Conservation (phyloP, 2,113 vertebrate genomes). For the Marcusenius ussheri region DNA sequence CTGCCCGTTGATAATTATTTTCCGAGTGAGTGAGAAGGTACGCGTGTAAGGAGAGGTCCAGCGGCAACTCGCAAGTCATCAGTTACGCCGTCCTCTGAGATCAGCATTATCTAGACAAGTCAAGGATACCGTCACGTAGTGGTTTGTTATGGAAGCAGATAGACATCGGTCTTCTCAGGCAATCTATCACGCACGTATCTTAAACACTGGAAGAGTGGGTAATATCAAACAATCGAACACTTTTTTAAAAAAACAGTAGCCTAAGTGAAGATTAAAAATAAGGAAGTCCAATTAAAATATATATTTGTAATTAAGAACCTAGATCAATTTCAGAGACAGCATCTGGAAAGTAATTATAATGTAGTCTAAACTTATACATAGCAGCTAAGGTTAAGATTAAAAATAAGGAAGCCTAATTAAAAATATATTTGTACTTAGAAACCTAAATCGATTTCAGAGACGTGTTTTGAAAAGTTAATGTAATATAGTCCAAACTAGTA, state of each 20-base stretch:
- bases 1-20: neutral
- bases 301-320: neutral
- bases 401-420: neutral
- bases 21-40: neutral
- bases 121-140: neutral
- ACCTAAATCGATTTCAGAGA: neutral
- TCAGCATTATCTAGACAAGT: neutral
- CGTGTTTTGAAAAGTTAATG: neutral
- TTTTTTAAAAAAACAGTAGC: neutral
- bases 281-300: neutral
- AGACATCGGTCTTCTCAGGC: neutral
- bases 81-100: neutral
- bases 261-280: neutral
- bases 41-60: neutral
- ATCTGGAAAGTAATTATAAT: neutral
- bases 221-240: neutral
- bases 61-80: neutral
- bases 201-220: neutral
- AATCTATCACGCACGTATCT: neutral
- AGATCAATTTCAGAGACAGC: neutral
- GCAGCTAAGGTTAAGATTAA: neutral
- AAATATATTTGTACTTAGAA: neutral
- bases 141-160: neutral
- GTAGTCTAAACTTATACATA: neutral
- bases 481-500: neutral